Conservation (phyloP, 2,888 invertebrate genomes). For the Bugulina stolonifera region DNA sequence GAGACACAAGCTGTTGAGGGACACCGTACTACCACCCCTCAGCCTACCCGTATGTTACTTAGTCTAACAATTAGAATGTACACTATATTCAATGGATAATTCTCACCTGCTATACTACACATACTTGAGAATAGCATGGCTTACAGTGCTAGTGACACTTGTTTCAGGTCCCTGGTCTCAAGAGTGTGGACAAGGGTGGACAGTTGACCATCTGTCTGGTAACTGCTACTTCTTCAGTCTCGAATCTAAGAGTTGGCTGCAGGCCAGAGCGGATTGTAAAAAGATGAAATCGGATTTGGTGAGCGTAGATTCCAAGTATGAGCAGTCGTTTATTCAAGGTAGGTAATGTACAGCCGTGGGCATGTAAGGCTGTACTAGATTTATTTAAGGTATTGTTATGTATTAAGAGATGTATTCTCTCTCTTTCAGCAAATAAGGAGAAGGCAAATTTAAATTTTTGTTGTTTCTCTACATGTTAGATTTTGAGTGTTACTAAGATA, state of each 20-base stretch:
- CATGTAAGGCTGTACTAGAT: background rate
- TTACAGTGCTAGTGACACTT: no score
- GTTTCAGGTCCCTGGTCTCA: conserved; percentile 28
- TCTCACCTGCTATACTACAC: no score
- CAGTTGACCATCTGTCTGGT: conserved; percentile 26
- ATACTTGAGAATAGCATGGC: no score
- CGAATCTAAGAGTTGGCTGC: conserved; percentile 32
- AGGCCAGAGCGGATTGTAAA: conserved; percentile 33
- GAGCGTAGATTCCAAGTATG: conserved; percentile 30
- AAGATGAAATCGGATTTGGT: conserved; percentile 33
- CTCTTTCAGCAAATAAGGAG: no score
- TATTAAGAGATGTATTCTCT: no score
- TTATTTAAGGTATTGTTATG: no score
- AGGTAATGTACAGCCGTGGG: background rate
- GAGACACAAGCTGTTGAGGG: conserved; percentile 29
- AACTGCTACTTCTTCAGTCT: conserved; percentile 28
- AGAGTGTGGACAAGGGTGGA: conserved; percentile 29
- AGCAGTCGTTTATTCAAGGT: conserved; percentile 29
- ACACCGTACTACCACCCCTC: background rate
- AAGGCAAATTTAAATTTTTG: no score
- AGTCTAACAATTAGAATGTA: no score
- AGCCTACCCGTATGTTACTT: conserved; percentile 1
- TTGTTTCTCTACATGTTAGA: no score
- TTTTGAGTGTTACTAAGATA: no score
- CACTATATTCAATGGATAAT: no score